A percentile compares a stretch with the other conserved stretches of the same genome.
phyloP scores from a whole-genome alignment of 1,140 invertebrate genomes.

The Lutraria rhynchaena region DNA sequence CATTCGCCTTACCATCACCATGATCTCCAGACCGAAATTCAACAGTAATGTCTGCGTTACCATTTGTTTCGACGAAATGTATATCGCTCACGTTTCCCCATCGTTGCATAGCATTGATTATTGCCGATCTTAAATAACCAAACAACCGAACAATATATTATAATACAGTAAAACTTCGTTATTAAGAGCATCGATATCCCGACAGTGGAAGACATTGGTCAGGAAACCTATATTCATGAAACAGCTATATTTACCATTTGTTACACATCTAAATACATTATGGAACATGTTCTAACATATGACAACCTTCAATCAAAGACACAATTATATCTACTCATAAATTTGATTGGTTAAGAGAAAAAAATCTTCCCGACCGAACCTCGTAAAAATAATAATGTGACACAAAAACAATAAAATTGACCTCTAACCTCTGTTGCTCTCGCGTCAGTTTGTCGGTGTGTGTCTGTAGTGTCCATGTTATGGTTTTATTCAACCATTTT shows the following conservation, averaged over 20 bases:
- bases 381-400: not conserved
- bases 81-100: constrained; percentile 13
- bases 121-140: constrained; percentile 2
- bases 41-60: constrained; percentile 3
- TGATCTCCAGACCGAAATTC: constrained; percentile 23
- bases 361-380: not conserved
- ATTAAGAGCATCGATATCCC: no score
- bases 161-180: no score
- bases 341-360: not conserved
- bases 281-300: not conserved
- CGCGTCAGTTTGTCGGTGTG: constrained; percentile 15
- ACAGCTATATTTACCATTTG: no score
- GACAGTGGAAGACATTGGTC: no score
- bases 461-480: not conserved
- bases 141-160: no score
- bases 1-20: constrained; percentile 16
- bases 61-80: constrained; percentile 6
- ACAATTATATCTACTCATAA: not conserved
- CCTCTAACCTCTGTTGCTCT: constrained; percentile 2
- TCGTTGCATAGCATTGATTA: constrained; percentile 7
- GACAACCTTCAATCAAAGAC: not conserved
- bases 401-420: not conserved
- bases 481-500: constrained; percentile 11
- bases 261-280: no score
- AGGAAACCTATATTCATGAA: no score